Evolutionary conservation across 2,113 vertebrate species (phyloP), one percentile per base, ranked within the genome.

Genomic region (Ceratotherium simum): DNA sequence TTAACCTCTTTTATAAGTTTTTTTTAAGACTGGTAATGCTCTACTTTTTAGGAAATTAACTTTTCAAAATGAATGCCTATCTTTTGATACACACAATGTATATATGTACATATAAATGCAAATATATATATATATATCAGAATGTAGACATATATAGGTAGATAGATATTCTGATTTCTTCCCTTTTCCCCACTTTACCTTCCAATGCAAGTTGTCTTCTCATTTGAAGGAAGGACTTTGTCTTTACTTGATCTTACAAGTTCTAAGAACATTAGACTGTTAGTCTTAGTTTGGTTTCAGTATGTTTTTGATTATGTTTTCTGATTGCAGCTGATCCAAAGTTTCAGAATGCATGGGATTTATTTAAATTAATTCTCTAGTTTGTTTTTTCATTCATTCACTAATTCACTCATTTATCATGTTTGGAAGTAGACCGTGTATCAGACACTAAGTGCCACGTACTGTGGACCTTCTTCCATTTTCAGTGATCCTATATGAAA

Each of bases 331-430:
- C 29, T 58, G 27, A 96, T 8, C 2, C 51, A 65, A 8, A 81
- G 42, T 79, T 95, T 95, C 33, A 92, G 79, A 87, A 83, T 83
- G 17, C 13, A 27, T 93, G 67, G 10, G 33, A 14, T 31, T 93
- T 67, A 81, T 69, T 85, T 90, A 90, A 97, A 67, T 89, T 86
- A 83, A 92, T 84, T 87, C 27, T 92, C 96, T 80, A 70, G 23
- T 60, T 58, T 67, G 36, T 79, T 80, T 80, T 4, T 67, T 39
- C 39, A 56, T 70, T 96, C 7, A 56, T 84, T 81, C 6, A 7
- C 36, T 62, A 4, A 58, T 42, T 82, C 3, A 80, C n/a, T 78
- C 23, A 39, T 33, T 78, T 67, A 39, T 81, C 14, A 14, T 60
- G 13, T 84, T 65, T 89, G 78, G 46, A 73, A 72, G 83, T 90